These are phyloP conservation scores for Zaprionus gabonicus DNA, from an alignment of 1,140 invertebrate species.

Conservation along the genomic window DNA sequence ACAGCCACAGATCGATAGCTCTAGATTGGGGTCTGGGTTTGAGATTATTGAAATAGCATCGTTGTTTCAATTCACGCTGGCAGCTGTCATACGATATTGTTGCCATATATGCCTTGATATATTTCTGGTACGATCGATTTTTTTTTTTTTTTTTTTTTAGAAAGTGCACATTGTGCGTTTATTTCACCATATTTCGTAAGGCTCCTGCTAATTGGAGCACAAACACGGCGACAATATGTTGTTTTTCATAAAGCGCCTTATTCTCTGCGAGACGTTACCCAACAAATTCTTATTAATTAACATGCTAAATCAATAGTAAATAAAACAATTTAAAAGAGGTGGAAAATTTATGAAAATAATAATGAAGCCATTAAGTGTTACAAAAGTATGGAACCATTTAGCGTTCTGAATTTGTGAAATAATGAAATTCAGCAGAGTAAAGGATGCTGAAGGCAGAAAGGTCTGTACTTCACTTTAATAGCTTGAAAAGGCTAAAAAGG, in stretches of 20 bases:
- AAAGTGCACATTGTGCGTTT: conserved; percentile 31
- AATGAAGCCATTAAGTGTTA: background rate
- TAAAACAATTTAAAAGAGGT: background rate
- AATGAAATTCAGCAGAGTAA: background rate
- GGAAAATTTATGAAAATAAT: background rate
- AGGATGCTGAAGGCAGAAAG: too few species aligned
- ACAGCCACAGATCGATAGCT: conserved; percentile 41
- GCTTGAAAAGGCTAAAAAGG: too few species aligned
- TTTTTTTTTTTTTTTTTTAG: conserved; percentile 20
- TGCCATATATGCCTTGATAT: conserved; percentile 9
- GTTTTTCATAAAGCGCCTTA: conserved; percentile 7
- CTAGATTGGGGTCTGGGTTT: conserved; percentile 10
- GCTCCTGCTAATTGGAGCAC: conserved; percentile 35
- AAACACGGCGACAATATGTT: conserved; percentile 28
- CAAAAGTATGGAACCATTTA: background rate
- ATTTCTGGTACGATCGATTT: background rate
- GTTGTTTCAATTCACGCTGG: conserved; percentile 21
- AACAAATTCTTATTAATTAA: conserved; percentile 3
- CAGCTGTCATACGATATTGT: conserved; percentile 61
- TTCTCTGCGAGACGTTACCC: background rate
- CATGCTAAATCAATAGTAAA: background rate
- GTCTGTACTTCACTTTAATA: too few species aligned
- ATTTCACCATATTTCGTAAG: conserved; percentile 30
- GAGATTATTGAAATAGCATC: conserved; percentile 48
- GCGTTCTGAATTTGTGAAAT: background rate